phyloP scores from a whole-genome alignment of 2,113 vertebrate species.

The Megaleporinus macrocephalus region DNA sequence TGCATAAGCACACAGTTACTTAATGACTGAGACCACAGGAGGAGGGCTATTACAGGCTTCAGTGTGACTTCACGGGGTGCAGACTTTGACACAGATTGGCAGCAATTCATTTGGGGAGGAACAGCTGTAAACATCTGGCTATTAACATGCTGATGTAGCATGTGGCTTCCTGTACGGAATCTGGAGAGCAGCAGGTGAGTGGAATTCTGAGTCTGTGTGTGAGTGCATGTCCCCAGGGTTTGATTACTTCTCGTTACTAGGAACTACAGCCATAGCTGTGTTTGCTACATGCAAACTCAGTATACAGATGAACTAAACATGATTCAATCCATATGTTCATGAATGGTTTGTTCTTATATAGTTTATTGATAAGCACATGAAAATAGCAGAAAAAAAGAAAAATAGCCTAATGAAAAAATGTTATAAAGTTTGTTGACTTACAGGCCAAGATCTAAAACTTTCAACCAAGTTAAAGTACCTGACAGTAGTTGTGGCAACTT shows the following conservation, averaged over 20 bases:
- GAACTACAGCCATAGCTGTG: too few relatives aligned
- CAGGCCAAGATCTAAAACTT: too few relatives aligned
- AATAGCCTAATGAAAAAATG: not conserved
- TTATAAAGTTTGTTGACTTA: too few relatives aligned
- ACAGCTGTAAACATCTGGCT: conserved; percentile 1
- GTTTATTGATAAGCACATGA: not conserved
- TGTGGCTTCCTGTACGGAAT: not conserved
- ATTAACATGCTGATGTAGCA: not conserved
- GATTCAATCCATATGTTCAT: not conserved
- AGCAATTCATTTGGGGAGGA: not conserved
- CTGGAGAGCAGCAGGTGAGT: conserved; percentile 37
- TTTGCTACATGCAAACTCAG: not conserved
- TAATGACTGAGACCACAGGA: not conserved
- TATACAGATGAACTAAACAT: too few relatives aligned
- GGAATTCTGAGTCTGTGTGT: conserved; percentile 5
- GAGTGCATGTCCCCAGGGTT: not conserved
- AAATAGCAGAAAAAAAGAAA: not conserved
- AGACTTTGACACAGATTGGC: not conserved
- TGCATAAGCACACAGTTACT: not conserved
- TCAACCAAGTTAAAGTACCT: too few relatives aligned
- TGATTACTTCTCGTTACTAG: not conserved
- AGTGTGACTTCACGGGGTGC: not conserved
- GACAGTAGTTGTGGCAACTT: too few relatives aligned
- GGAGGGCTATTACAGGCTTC: not conserved
- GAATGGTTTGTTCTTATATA: not conserved